A percentile compares a stretch with the other conserved stretches of the same genome.
Conservation (phyloP, 2,113 vertebrate species). For the Brachyistius frenatus region DNA sequence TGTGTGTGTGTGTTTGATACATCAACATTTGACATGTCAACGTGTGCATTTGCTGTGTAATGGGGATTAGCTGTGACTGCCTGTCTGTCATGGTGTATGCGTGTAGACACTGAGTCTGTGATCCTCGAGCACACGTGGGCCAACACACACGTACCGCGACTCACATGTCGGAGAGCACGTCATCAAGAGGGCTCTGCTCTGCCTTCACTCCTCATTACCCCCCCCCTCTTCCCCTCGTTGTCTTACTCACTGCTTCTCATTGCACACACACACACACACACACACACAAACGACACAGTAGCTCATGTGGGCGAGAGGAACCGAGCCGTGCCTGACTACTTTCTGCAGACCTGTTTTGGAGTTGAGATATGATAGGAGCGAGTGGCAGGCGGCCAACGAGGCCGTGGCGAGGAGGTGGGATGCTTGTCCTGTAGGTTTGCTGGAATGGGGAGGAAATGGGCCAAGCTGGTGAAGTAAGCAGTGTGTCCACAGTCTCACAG, state of each 20-base stretch:
- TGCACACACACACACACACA: conserved; percentile 42
- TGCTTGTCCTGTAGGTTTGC: conserved; percentile 41
- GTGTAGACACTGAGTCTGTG: conserved; percentile 33
- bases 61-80: conserved; percentile 8
- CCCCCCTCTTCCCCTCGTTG: conserved; percentile 51
- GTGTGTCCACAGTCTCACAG: conserved; percentile 35
- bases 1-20: conserved; percentile 5
- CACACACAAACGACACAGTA: conserved; percentile 49
- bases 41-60: conserved; percentile 24
- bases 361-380: conserved; percentile 43
- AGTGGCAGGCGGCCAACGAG: conserved; percentile 43
- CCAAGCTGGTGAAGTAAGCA: conserved; percentile 26
- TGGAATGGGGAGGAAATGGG: conserved; percentile 46
- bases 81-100: conserved; percentile 18
- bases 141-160: conserved; percentile 49
- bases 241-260: conserved; percentile 46
- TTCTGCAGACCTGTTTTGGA: conserved; percentile 48
- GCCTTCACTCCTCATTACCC: conserved; percentile 67
- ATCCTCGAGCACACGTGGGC: conserved; percentile 43
- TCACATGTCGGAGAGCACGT: conserved; percentile 38
- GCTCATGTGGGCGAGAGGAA: conserved; percentile 62
- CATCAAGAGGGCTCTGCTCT: conserved; percentile 49
- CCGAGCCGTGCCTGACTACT: conserved; percentile 53
- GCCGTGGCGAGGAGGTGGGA: conserved; percentile 39
- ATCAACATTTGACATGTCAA: neutral